Evolutionary conservation across 2,113 vertebrate species (phyloP), one percentile per base, ranked within the genome.

Genomic region (Entomyzon cyanotis): DNA sequence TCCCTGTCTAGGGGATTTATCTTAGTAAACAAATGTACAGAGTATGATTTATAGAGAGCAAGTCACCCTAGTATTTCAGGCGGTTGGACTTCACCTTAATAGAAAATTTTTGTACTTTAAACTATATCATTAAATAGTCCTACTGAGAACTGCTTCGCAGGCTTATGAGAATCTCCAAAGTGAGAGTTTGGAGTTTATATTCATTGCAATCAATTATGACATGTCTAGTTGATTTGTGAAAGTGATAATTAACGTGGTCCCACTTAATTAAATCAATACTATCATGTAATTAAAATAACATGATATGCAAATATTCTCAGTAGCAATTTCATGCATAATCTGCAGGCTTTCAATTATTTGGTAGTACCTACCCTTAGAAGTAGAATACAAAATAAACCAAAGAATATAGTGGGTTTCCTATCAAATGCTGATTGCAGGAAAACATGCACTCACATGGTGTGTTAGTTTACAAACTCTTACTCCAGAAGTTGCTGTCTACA

Each of bases 251-350:
- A 94, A 60, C 76, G 53, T 15, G 49, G 35, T 81, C 46, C 18
- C 46, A 69, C 58, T 80, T 86, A 95, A 95, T 94, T 89, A 86
- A 89, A 90, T 92, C 1, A 3, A 80, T 76, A 65, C 22, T 65
- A 92, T 80, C n/a, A 62, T 80, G 50, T 39, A 92, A 89, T 92
- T 96, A 84, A 76, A 91, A 87, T 78, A 93, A 65, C 44, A 70
- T 67, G 42, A 78, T 81, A 87, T 89, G 81, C 64, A 93, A 96
- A 93, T 91, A 94, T 67, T 69, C 39, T 81, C 33, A 77, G 39
- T 67, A 87, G 42, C 11, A 81, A 42, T 59, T 91, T 93, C 49
- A 87, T 59, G 56, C 25, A 71, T 84, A 94, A 68, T 87, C 41
- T 89, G 28, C 22, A 91, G 59, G 49, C 17, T 86, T 75, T 84